Conservation (phyloP, 2,113 vertebrate species). For the Calidris pygmaea region DNA sequence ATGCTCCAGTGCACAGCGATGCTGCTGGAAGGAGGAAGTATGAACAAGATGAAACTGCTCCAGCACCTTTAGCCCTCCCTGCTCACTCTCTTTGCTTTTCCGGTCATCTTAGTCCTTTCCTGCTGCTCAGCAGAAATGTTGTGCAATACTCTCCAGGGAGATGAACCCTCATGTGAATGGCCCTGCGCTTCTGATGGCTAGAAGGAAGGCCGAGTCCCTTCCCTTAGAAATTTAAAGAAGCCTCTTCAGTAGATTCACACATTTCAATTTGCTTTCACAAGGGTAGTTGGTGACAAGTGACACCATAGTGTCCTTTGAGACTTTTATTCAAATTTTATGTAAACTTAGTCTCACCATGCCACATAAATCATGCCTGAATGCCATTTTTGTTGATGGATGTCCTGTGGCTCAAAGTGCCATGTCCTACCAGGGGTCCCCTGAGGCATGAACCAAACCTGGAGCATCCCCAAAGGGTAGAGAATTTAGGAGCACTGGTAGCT, state of each 20-base stretch:
- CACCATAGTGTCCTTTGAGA: not conserved
- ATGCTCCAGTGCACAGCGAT: not conserved
- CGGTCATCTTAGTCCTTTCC: not conserved
- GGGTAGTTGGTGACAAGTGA: not conserved
- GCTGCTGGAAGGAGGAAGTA: slow-evolving; percentile 34
- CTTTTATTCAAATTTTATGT: not conserved
- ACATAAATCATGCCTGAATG: not conserved
- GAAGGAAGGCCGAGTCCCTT: not conserved
- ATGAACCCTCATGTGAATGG: not conserved
- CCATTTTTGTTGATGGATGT: not conserved
- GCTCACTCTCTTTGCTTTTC: not conserved
- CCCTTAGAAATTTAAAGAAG: not conserved
- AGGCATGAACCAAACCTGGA: not conserved
- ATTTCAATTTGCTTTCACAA: not conserved
- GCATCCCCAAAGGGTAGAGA: not conserved
- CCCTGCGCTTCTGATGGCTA: not conserved
- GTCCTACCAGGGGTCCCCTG: not conserved
- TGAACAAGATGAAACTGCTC: not conserved
- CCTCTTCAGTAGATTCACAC: not conserved
- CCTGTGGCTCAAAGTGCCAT: not conserved
- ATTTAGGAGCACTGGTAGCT: not conserved
- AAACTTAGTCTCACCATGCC: not conserved
- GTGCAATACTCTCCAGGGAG: not conserved
- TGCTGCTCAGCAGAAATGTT: not conserved
- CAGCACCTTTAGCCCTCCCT: not conserved